phyloP scores from a whole-genome alignment of 1,140 invertebrate species.

The Apolygus lucorum region DNA sequence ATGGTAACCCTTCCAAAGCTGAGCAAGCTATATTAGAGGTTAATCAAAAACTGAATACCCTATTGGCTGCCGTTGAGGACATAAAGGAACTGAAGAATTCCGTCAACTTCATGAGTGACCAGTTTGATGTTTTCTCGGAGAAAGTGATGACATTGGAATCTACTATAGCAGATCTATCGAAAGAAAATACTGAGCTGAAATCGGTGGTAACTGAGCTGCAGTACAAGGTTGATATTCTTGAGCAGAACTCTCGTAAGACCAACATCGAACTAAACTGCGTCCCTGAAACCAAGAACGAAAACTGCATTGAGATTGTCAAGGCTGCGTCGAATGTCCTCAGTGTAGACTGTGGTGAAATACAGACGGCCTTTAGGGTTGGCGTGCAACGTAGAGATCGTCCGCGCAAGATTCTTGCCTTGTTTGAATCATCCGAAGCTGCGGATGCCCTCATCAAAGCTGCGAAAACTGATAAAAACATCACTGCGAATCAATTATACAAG shows the following conservation, averaged over 20 bases:
- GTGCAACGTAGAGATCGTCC: neutral
- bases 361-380: neutral
- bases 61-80: too few relatives aligned
- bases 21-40: too few relatives aligned
- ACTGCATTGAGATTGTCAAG: neutral
- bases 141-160: too few relatives aligned
- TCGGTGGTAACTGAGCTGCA: too few relatives aligned
- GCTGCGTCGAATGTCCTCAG: neutral
- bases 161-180: too few relatives aligned
- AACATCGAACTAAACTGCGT: neutral
- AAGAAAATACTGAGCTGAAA: too few relatives aligned
- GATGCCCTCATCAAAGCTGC: neutral
- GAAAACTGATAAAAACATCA: neutral
- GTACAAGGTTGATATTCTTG: too few relatives aligned
- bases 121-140: too few relatives aligned
- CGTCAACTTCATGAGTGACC: too few relatives aligned
- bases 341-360: neutral
- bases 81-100: too few relatives aligned
- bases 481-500: neutral
- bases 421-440: neutral
- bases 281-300: neutral
- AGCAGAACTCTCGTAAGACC: neutral
- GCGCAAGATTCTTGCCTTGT: neutral
- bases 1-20: too few relatives aligned
- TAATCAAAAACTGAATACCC: too few relatives aligned